Base-by-base conservation (phyloP, 2,797 vertebrate genomes). In the Melanotaenia parkinsoni region DNA sequence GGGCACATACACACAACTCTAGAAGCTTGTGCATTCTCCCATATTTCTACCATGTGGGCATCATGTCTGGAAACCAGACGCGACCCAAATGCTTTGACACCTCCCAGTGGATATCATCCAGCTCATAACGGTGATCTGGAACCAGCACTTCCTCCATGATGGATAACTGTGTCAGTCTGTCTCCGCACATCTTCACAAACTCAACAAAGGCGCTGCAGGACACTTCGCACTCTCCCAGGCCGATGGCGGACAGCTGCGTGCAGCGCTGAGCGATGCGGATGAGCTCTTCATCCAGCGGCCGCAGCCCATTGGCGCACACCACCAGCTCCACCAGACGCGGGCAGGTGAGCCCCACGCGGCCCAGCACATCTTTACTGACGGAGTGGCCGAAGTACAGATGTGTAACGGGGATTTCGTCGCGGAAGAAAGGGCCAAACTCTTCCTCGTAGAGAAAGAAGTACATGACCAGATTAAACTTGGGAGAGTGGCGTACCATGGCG, bases 31-130 rank as follows among this genome's bases (percentile, higher is more conserved):
- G 7, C 12, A 2, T 60, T 2, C n/a, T 22, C n/a, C 22, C 16
- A 1, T 43, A 53, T 16, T 45, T 91, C 91, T 91, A 99, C 98
- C 97, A 99, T 0, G 97, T 99, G 28, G 97, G 97, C 98, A 98
- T 99, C 97, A 98, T 97, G 80, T 99, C 98, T 6, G 97, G 97
- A 89, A 98, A 99, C 97, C 98, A 99, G 72, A 98, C 96, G 33
- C 97, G 96, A 58, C 97, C 98, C 13, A 99, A 94, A 87, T 98
- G 96, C 89, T 98, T 98, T 22, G 97, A 99, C 73, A 99, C 97
- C 85, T 99, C 97, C 96, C 97, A 98, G 4, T 98, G 97, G 88
- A 99, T 98, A 83, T 99, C 97, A 81, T 99, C 98, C 89, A 97
- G 92, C 86, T 90, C 96, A 69, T 97, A 99, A 74, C 95, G 96